phyloP scores from a whole-genome alignment of 2,797 vertebrate species.

The Tarsius wallacei region DNA sequence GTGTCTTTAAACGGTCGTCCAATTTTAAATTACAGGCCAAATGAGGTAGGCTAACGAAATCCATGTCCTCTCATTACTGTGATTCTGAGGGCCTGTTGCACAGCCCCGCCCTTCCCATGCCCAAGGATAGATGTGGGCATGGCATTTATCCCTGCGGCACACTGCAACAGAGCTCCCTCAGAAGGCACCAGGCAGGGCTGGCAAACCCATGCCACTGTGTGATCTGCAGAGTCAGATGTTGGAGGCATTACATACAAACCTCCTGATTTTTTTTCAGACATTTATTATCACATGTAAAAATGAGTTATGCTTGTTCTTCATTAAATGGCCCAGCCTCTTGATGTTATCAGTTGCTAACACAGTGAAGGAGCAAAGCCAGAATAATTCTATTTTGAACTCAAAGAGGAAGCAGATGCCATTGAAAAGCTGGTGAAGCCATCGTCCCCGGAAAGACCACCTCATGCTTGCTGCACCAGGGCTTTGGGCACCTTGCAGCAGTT shows the following conservation, averaged over 20 bases:
- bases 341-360: neutral
- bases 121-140: conserved; percentile 64
- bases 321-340: neutral
- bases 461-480: neutral
- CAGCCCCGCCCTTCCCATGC: conserved; percentile 69
- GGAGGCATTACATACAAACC: neutral
- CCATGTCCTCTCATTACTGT: conserved; percentile 85
- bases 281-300: neutral
- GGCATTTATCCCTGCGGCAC: neutral
- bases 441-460: neutral
- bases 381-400: conserved; percentile 27
- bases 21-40: conserved; percentile 82
- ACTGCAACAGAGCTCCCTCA: neutral
- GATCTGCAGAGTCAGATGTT: neutral
- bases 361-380: neutral
- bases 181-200: neutral
- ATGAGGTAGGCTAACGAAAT: conserved; percentile 83
- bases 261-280: neutral
- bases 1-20: conserved; percentile 69
- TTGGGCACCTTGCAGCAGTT: neutral
- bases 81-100: conserved; percentile 84
- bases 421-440: neutral
- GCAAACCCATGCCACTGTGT: neutral
- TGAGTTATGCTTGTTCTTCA: conserved; percentile 13
- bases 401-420: neutral